Evolutionary conservation across 2,888 invertebrate species (phyloP), one percentile per base, ranked within the genome.

Genomic region (Acrocera orbiculus): DNA sequence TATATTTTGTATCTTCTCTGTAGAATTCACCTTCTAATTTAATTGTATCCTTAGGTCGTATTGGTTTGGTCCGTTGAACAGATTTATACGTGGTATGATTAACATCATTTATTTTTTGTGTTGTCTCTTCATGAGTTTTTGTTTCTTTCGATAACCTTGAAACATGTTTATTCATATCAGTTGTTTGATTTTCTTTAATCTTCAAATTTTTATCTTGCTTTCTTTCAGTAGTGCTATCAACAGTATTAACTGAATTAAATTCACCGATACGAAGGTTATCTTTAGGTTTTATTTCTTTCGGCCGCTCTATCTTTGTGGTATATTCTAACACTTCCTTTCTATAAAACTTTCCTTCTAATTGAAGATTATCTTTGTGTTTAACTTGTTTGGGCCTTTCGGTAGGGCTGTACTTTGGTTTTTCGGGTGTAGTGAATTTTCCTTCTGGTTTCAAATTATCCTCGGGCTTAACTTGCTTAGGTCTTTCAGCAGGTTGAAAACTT

Each of bases 251-350:
- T 40, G 56, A 68, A 56, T 76, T 76, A 52, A 76, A 68, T 50
- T 67, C 69, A 10, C 70, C 56, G 54, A 78, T 76, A 50, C 79
- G 53, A 5, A 65, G 46, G 42, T 65, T 64, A 40, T 64, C 64
- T 37, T 53, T 50, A 3, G 59, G 63, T 40, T 47, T 55, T 22
- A 58, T 58, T 31, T 52, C 58, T 8, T 48, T 42, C 4, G 58
- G 61, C 34, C 62, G 53, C 40, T 67, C 67, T n/a, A 54, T 65
- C 3, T 63, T 61, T 1, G 44, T 43, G 16, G 43, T 62, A 63
- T 32, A 64, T 3, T 11, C 23, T 2, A 38, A 37, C 15, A 50
- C 46, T 1, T 50, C 47, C 0, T 61, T 59, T n/a, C 52, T 40
- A 33, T 61, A 57, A 45, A 73, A 71, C 26, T 70, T 67, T 19